These are phyloP conservation scores for Drosophila aff. DNA, from an alignment of 1,140 invertebrate genomes.

Conservation along the genomic window DNA sequence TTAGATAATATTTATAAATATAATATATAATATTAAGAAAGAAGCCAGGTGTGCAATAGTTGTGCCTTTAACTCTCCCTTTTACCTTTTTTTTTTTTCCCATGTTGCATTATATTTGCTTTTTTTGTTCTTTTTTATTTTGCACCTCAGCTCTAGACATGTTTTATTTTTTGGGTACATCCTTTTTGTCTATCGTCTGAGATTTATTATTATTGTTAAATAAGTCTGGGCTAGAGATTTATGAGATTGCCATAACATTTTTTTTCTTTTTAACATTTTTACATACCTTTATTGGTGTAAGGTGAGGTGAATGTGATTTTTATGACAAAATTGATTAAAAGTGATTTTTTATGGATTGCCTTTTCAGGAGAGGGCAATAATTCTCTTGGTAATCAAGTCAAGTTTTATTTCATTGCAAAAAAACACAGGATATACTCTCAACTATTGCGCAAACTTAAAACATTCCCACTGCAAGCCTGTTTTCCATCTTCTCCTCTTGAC, in stretches of 20 bases:
- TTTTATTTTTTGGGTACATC: constrained; percentile 35
- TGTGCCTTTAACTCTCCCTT: constrained; percentile 10
- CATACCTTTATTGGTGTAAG: constrained; percentile 8
- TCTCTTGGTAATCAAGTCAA: constrained; percentile 18
- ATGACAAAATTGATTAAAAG: constrained; percentile 58
- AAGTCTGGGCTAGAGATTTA: constrained; percentile 40
- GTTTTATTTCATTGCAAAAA: constrained; percentile 12
- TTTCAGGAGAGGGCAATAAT: constrained; percentile 6
- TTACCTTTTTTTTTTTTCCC: neutral
- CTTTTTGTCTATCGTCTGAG: constrained; percentile 39
- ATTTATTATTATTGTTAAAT: constrained; percentile 59
- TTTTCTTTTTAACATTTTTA: constrained; percentile 20
- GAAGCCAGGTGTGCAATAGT: constrained; percentile 45
- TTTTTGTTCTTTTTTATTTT: constrained; percentile 20
- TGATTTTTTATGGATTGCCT: constrained; percentile 50
- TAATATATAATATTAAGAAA: no score
- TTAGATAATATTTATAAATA: no score
- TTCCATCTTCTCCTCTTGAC: constrained; percentile 41
- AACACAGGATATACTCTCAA: constrained; percentile 37
- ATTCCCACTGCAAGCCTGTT: constrained; percentile 20
- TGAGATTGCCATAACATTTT: constrained; percentile 36
- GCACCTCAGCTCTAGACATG: constrained; percentile 11
- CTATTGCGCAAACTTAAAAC: constrained; percentile 43
- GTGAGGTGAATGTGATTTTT: constrained; percentile 35
- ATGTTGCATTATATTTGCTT: constrained; percentile 3